Evolutionary conservation across 1,140 invertebrate genomes (phyloP).

Genomic region (Brachionus rubens): DNA sequence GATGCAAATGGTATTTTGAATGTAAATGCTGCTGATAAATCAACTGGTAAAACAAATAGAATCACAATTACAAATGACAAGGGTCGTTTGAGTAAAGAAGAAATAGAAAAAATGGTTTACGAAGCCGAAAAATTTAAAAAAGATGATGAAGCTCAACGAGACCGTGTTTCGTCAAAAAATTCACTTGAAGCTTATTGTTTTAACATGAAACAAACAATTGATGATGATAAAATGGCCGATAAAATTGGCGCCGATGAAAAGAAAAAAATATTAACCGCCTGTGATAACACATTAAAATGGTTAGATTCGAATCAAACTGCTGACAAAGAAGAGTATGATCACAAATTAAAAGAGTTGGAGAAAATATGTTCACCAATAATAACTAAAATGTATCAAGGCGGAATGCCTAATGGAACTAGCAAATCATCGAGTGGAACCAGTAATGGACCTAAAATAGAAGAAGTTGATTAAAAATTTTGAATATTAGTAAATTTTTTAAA

Average conservation of each 20-base stretch:
- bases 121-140: conserved; percentile 90
- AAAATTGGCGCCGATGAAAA: conserved; percentile 78
- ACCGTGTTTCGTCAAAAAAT: conserved; percentile 78
- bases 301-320: conserved; percentile 82
- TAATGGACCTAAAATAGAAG: conserved; percentile 45
- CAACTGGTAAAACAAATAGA: conserved; percentile 91
- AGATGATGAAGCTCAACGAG: conserved; percentile 82
- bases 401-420: conserved; percentile 6
- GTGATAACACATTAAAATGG: conserved; percentile 88
- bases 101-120: conserved; percentile 94
- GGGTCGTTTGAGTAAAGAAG: conserved; percentile 85
- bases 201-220: conserved; percentile 82
- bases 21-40: conserved; percentile 64
- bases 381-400: conserved; percentile 61
- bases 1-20: conserved; percentile 64
- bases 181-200: conserved; percentile 92
- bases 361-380: conserved; percentile 61
- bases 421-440: background rate
- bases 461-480: conserved; percentile 46
- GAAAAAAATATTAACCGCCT: conserved; percentile 80
- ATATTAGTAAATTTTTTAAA: background rate
- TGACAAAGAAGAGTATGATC: conserved; percentile 59
- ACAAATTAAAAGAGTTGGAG: conserved; percentile 59
- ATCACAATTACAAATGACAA: conserved; percentile 98
- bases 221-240: conserved; percentile 68